Evolutionary conservation across 1,140 invertebrate genomes (phyloP).

Genomic region (Aleiodes sp.): DNA sequence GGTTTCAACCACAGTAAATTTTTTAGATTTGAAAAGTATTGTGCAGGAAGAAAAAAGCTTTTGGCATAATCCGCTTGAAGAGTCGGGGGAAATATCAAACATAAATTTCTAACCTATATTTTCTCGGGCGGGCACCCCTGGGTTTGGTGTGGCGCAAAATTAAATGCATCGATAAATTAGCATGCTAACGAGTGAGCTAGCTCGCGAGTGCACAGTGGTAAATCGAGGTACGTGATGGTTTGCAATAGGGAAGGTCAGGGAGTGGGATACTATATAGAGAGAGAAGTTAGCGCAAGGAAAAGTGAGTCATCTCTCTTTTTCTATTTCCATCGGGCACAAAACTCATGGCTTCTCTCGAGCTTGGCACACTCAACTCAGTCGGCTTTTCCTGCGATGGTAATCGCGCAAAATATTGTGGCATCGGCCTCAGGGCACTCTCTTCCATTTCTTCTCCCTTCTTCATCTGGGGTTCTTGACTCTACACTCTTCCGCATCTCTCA

Average conservation of each 20-base stretch:
- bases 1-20: no score
- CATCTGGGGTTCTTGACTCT: conserved; percentile 55
- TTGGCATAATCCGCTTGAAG: neutral
- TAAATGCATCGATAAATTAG: conserved; percentile 61
- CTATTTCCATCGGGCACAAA: conserved; percentile 25
- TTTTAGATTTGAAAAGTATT: no score
- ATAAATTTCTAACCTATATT: conserved; percentile 42
- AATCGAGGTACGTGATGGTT: neutral
- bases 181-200: conserved; percentile 56
- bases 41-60: no score
- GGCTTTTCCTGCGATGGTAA: conserved; percentile 59
- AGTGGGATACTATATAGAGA: neutral
- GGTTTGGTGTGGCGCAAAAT: conserved; percentile 43
- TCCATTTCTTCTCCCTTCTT: neutral
- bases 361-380: conserved; percentile 31
- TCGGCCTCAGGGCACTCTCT: conserved; percentile 47
- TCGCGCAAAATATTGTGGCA: conserved; percentile 64
- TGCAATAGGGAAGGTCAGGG: neutral
- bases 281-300: neutral
- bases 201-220: conserved; percentile 15
- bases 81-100: conserved; percentile 53
- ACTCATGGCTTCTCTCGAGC: conserved; percentile 19
- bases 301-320: conserved; percentile 15
- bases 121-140: conserved; percentile 34
- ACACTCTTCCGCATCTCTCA: conserved; percentile 28